Base-by-base conservation (phyloP, 2,888 invertebrate genomes). In the Spialia ferax region DNA sequence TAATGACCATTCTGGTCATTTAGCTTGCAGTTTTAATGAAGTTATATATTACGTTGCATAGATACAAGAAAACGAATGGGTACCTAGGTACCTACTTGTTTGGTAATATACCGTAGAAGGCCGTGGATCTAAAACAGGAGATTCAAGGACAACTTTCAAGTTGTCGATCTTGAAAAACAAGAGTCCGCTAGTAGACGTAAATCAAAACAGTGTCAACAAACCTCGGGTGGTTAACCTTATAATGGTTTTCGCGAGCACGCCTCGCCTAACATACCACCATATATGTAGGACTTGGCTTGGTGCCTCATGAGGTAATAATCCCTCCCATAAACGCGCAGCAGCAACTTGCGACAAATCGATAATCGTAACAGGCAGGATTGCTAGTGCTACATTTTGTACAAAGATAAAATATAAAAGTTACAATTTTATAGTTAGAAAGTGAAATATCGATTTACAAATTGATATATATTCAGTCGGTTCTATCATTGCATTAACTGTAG, bases 141-240 rank as follows among this genome's bases (percentile, higher is more conserved):
- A 18, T 18, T 45, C 45, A 18, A 45, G 45, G 45, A 45, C 45
- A 45, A 6, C 45, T 45, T 45, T 22, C 50, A 8, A 50, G 6
- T 50, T 22, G 13, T 26, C 15, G 54, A 54, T 54, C 23, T 54
- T 54, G 18, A 56, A 59, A 59, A 42, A 15, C 50, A 61, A 32
- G 29, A 61, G 50, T 35, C 10, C n/a, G 60, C 59, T 45, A 20
- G 15, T 6, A 48, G 20, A 10, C 45, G 11, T 35, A 15, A 23
- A 48, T 7, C 23, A 42, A 45, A 45, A 63, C 52, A 70, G 67
- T 74, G 79, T 79, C 79, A 81, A 85, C 80, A 84, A 82, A 83
- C 82, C 78, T 76, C 72, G 78, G 88, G 87, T 89, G 79, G 75
- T 83, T 86, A 85, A 88, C 88, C 91, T 83, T 77, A 79, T 84